Base-by-base conservation (phyloP, 2,113 vertebrate genomes). In the Syngnathoides biaculeatus region DNA sequence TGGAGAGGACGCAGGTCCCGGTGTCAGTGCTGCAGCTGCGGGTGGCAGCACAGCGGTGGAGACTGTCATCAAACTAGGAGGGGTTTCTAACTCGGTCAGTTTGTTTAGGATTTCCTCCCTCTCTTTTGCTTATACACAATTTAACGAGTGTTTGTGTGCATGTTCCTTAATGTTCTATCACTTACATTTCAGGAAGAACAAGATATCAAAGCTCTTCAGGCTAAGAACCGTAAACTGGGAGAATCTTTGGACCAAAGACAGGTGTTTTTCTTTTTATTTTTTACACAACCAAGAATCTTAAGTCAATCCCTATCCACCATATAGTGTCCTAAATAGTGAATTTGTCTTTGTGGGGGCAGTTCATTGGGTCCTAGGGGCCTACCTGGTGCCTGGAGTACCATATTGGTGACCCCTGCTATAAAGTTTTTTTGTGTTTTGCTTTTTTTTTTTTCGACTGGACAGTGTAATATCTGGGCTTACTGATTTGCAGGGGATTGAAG, bases 41-140 rank as follows among this genome's bases (percentile, higher is more conserved):
- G 89, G 87, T 8, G 89, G 89, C 10, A 92, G 89, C 85, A 98
- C 95, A 24, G 96, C 96, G 0, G 97, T 99, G 85, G 97, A 98
- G 82, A 99, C 96, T 0, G 92, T 92, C 79, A 99, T 99, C 87
- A 98, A 99, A 76, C 92, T 99, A 9, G 97, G 96, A 50, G 94
- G 96, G 0, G 94, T 97, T 79, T 95, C 95, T 67, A 98, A 95
- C 83, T 94, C 92, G 30, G 96, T 98, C 85, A 91, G 83, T 4
- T 26, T 22, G 52, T 5, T 4, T 52, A 13, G 19, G 5, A 10
- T 26, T 11, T 22, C 7, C n/a, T 24, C n/a, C 55, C 1, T 6
- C 8, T 13, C 17, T 42, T 2, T 30, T 30, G 24, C 4, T 11
- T 24, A 0, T 11, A 42, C 4, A 10, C 22, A 20, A 22, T 39